phyloP scores from a whole-genome alignment of 1,140 invertebrate species.

The Diabrotica virgifera region DNA sequence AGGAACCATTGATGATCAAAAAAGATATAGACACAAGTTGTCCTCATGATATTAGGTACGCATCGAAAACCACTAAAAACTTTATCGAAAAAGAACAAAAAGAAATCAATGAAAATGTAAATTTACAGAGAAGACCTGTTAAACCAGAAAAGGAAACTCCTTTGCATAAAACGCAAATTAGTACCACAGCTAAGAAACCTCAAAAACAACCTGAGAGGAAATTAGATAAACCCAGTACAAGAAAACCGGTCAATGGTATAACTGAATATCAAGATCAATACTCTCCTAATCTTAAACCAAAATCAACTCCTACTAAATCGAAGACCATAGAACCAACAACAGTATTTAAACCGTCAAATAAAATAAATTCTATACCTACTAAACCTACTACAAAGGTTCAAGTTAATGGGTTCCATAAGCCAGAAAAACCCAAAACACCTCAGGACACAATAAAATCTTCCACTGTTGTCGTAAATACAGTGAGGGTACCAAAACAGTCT shows the following conservation, averaged over 20 bases:
- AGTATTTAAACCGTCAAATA: not conserved
- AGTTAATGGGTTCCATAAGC: constrained; percentile 13
- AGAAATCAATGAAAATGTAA: too few species aligned
- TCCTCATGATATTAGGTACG: constrained; percentile 31
- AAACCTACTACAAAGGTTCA: constrained; percentile 12
- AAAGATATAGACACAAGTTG: constrained; percentile 40
- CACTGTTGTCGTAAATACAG: not conserved
- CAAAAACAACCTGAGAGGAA: not conserved
- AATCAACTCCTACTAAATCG: constrained; percentile 20
- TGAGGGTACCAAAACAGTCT: not conserved
- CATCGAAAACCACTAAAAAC: constrained; percentile 27
- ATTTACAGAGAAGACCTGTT: too few species aligned
- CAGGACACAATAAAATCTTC: not conserved
- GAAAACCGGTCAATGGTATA: constrained; percentile 4
- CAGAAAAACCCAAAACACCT: constrained; percentile 4
- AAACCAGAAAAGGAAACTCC: not conserved
- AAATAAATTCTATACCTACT: constrained; percentile 11
- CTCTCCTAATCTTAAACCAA: constrained; percentile 15
- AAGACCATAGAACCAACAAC: not conserved
- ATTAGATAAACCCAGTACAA: not conserved
- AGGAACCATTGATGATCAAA: constrained; percentile 40
- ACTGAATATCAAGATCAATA: constrained; percentile 28
- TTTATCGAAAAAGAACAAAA: constrained; percentile 25
- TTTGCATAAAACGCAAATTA: not conserved
- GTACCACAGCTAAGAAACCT: not conserved